Percentiles rank a stretch among this genome's conserved stretches.
Conservation (phyloP, 2,113 vertebrate genomes). For the Neopipo cinnamomea region DNA sequence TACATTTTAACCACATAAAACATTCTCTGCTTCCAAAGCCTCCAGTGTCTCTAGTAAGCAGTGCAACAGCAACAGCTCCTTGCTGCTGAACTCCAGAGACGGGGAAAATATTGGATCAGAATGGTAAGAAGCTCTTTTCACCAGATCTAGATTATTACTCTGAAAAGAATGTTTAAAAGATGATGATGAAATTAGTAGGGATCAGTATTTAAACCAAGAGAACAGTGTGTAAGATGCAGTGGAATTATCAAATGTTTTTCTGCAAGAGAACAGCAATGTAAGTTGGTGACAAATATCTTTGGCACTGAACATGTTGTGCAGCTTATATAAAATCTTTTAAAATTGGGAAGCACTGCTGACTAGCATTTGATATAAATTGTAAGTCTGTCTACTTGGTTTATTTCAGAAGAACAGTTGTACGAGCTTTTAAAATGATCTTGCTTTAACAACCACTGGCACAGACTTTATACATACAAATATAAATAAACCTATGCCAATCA, state of each 20-base stretch:
- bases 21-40: conserved; percentile 64
- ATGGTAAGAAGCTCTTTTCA: conserved; percentile 76
- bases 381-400: not conserved
- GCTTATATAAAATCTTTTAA: conserved; percentile 45
- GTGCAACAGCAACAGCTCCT: conserved; percentile 63
- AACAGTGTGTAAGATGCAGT: not conserved
- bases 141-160: not conserved
- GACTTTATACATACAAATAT: not conserved
- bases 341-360: not conserved
- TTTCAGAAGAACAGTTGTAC: not conserved
- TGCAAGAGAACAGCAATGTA: conserved; percentile 19
- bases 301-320: conserved; percentile 18
- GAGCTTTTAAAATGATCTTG: not conserved
- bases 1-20: conserved; percentile 71
- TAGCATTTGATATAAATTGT: not conserved
- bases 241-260: not conserved
- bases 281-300: conserved; percentile 53
- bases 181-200: conserved; percentile 13
- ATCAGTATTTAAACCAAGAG: not conserved
- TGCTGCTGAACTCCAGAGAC: conserved; percentile 54
- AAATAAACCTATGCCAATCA: not conserved
- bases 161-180: not conserved
- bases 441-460: not conserved
- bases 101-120: conserved; percentile 24
- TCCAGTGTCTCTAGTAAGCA: conserved; percentile 61